Conservation (phyloP, 64 coral and sea anemone species). For the Astreopora myriophthalma region DNA sequence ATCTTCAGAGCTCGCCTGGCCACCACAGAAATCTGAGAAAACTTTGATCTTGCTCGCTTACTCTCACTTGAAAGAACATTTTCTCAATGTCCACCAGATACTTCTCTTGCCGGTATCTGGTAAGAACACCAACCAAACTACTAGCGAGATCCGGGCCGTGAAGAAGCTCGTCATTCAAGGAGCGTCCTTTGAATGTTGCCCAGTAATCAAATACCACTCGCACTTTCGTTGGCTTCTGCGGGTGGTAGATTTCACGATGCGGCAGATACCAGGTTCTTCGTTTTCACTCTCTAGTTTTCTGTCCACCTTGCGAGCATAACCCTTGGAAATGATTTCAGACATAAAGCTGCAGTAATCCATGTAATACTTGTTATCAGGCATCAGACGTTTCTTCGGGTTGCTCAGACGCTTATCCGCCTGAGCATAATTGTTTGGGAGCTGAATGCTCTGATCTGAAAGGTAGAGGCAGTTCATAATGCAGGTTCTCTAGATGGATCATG, state of each 20-base stretch:
- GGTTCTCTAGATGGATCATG: constrained; percentile 29
- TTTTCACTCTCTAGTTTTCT: too few relatives aligned
- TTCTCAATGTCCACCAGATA: not conserved
- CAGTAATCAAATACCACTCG: not conserved
- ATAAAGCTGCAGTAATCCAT: constrained; percentile 48
- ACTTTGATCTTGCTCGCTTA: not conserved
- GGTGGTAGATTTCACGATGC: not conserved
- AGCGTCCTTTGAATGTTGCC: not conserved
- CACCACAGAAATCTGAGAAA: not conserved
- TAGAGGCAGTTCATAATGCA: constrained; percentile 64
- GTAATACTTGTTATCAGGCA: constrained; percentile 32
- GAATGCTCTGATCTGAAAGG: constrained; percentile 63
- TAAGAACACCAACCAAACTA: too few relatives aligned
- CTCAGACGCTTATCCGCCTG: constrained; percentile 63
- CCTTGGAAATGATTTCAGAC: constrained; percentile 58
- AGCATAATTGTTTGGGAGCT: constrained; percentile 60
- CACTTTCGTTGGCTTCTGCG: not conserved
- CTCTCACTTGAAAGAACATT: constrained; percentile 13
- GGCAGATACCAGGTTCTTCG: too few relatives aligned
- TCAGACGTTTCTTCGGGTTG: constrained; percentile 43
- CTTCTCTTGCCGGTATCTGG: too few relatives aligned
- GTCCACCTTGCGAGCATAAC: constrained; percentile 4
- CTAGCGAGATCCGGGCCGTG: too few relatives aligned
- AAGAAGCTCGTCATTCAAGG: too few relatives aligned
- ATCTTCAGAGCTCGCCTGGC: not conserved